phyloP scores from a whole-genome alignment of 1,140 invertebrate genomes.

The Parasteatoda tepidariorum region DNA sequence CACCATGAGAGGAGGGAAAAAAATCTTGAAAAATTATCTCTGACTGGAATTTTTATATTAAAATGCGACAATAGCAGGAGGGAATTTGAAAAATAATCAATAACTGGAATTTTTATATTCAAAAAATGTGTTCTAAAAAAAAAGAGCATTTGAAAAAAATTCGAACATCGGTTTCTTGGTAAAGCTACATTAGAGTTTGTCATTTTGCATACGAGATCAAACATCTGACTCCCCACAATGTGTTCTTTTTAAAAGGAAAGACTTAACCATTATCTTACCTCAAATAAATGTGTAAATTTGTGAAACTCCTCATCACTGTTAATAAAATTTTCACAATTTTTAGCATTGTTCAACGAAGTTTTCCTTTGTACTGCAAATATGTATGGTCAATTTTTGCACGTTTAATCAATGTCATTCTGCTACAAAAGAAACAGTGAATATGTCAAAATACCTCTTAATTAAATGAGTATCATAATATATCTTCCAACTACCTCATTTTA shows the following conservation, averaged over 20 bases:
- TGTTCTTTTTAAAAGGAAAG: background rate
- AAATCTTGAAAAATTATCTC: too few relatives aligned
- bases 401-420: background rate
- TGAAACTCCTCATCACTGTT: background rate
- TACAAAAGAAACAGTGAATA: background rate
- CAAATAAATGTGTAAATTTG: background rate
- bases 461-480: background rate
- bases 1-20: too few relatives aligned
- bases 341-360: background rate
- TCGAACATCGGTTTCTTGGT: too few relatives aligned
- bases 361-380: background rate
- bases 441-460: constrained; percentile 23
- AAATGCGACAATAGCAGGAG: too few relatives aligned
- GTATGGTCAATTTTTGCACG: background rate
- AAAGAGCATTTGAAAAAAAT: too few relatives aligned
- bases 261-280: background rate
- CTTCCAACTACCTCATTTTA: constrained; percentile 44
- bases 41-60: too few relatives aligned
- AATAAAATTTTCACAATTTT: background rate
- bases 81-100: too few relatives aligned
- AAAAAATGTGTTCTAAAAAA: too few relatives aligned
- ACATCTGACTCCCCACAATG: background rate
- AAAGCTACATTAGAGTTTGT: too few relatives aligned
- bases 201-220: too few relatives aligned
- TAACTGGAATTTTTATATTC: too few relatives aligned